Evolutionary conservation across 2,888 invertebrate genomes (phyloP).

Genomic region (Pyrrhia umbra): DNA sequence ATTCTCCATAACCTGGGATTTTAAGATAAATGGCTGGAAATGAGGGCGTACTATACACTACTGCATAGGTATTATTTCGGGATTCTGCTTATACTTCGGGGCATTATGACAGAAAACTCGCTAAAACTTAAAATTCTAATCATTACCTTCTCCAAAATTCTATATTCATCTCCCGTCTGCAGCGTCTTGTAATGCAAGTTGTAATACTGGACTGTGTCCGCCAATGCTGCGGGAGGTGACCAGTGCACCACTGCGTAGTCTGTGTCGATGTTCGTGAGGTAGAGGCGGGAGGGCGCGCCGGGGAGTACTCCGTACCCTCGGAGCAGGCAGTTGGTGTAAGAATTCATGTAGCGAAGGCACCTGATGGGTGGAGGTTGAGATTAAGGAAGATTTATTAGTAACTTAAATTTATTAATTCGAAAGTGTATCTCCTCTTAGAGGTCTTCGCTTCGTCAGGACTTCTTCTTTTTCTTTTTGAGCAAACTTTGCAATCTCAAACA

Average conservation of each 20-base stretch:
- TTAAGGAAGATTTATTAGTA: too few species aligned
- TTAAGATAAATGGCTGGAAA: too few species aligned
- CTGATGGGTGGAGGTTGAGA: constrained; percentile 59
- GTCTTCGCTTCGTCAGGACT: too few species aligned
- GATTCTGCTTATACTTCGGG: too few species aligned
- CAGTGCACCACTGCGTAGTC: constrained; percentile 95
- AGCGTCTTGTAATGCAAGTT: constrained; percentile 91
- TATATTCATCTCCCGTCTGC: constrained; percentile 89
- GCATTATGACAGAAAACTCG: background rate
- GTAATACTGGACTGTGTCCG: constrained; percentile 93
- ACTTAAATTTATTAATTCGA: too few species aligned
- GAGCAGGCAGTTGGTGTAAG: constrained; percentile 95
- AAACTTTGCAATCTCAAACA: too few species aligned
- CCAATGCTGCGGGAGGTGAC: constrained; percentile 92
- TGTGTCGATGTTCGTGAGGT: constrained; percentile 93
- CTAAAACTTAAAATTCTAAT: background rate
- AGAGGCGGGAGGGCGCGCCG: constrained; percentile 92
- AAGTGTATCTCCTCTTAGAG: too few species aligned
- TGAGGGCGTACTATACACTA: too few species aligned
- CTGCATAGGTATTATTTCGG: background rate
- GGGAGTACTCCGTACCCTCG: constrained; percentile 96
- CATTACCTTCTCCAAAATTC: constrained; percentile 87
- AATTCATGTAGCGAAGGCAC: constrained; percentile 95
- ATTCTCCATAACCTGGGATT: too few species aligned
- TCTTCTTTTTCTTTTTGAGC: too few species aligned